A percentile compares a stretch with the other conserved stretches of the same genome.
Conservation (phyloP, 35 echinoderm and acorn worm species). For the Lytechinus pictus region DNA sequence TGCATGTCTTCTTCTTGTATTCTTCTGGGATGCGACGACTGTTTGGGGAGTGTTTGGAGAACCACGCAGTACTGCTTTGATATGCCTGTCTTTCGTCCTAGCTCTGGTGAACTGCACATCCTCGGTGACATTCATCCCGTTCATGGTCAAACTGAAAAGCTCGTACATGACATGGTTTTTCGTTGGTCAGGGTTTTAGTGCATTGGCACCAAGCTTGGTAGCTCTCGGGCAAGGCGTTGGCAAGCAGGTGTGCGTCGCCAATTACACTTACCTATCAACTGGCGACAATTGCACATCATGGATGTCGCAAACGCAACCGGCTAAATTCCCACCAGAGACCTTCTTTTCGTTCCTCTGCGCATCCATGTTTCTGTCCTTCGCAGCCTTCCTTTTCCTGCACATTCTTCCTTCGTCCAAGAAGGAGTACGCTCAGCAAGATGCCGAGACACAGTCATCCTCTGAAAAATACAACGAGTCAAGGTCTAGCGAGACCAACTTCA, state of each 20-base stretch:
- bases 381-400: constrained; percentile 50
- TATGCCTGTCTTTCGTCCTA: constrained; percentile 49
- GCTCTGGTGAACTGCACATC: constrained; percentile 76
- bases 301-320: constrained; percentile 43
- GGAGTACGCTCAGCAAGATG: constrained; percentile 49
- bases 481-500: not conserved
- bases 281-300: constrained; percentile 31
- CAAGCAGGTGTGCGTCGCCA: constrained; percentile 46
- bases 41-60: constrained; percentile 42
- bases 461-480: not conserved
- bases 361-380: constrained; percentile 58
- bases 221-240: constrained; percentile 72
- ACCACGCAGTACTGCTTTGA: constrained; percentile 28
- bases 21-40: constrained; percentile 71
- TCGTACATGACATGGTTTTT: constrained; percentile 71
- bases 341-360: constrained; percentile 62
- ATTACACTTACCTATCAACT: constrained; percentile 56
- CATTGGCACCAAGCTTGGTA: constrained; percentile 62
- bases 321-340: constrained; percentile 57
- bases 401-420: constrained; percentile 51
- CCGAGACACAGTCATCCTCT: not conserved
- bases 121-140: constrained; percentile 71
- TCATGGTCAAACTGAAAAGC: constrained; percentile 65
- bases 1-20: constrained; percentile 60
- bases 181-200: constrained; percentile 72